Conservation (phyloP, 92 coral and sea anemone species). For the Porites divaricata region DNA sequence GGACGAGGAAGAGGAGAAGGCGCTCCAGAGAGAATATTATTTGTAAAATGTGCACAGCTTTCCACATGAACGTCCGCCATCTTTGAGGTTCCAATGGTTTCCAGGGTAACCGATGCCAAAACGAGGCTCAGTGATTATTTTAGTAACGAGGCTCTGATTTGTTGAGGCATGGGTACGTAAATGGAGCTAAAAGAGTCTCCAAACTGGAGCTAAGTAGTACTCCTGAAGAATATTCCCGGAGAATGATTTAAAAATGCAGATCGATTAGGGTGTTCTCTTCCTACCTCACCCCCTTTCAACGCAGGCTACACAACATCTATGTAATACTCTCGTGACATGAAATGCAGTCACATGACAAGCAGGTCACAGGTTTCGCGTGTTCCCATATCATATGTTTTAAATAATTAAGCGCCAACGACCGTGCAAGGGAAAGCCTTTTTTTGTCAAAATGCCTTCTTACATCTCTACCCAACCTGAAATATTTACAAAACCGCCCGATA, state of each 20-base stretch:
- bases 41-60: conserved; percentile 49
- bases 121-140: conserved; percentile 18
- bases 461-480: conserved; percentile 60
- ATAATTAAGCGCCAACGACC: not conserved
- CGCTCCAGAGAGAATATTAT: conserved; percentile 77
- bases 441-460: conserved; percentile 37
- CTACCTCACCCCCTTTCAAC: too few species aligned
- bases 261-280: too few species aligned
- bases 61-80: conserved; percentile 87
- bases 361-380: not conserved
- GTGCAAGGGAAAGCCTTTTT: not conserved
- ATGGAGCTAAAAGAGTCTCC: too few species aligned
- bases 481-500: conserved; percentile 63
- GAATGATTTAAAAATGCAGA: too few species aligned
- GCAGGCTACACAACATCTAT: too few species aligned
- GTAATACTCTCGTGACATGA: not conserved
- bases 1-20: conserved; percentile 97
- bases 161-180: too few species aligned
- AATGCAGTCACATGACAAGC: not conserved
- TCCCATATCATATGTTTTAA: not conserved
- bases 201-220: too few species aligned
- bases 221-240: too few species aligned
- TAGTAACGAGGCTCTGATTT: not conserved
- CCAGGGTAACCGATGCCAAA: conserved; percentile 21
- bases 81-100: conserved; percentile 20